phyloP scores from a whole-genome alignment of 2,113 vertebrate species.

The Acrocephalus arundinaceus region DNA sequence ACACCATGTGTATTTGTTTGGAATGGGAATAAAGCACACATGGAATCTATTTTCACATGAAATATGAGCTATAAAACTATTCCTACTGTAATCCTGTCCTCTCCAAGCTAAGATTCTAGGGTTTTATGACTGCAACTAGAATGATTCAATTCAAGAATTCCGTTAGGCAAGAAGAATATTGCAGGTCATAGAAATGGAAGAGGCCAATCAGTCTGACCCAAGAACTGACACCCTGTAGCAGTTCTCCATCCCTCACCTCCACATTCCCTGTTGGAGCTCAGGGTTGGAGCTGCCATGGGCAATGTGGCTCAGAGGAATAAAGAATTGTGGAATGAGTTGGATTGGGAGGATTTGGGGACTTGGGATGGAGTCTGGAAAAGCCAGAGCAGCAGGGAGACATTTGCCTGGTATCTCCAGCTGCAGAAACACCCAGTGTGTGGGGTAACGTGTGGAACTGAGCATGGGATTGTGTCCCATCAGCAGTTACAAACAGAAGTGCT shows the following conservation, averaged over 20 bases:
- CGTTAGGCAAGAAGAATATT: neutral
- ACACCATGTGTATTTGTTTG: neutral
- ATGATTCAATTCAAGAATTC: neutral
- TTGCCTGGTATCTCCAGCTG: neutral
- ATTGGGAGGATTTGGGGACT: neutral
- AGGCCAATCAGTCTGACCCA: neutral
- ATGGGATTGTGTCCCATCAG: neutral
- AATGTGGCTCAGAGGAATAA: neutral
- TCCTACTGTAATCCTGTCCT: neutral
- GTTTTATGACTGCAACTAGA: neutral
- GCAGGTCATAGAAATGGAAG: neutral
- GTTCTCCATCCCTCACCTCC: neutral
- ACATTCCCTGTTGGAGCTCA: neutral
- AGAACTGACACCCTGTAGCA: neutral
- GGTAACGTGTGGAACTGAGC: accelerated
- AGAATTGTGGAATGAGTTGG: neutral
- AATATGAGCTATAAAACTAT: neutral
- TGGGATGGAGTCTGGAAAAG: neutral
- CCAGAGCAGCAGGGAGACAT: neutral
- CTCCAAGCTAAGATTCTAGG: neutral
- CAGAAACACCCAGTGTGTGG: neutral
- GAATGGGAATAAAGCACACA: neutral
- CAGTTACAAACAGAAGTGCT: neutral
- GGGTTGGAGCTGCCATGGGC: accelerated
- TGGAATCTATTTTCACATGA: neutral